These are phyloP conservation scores for Poeciliopsis turneri DNA, from an alignment of 2,797 vertebrate species.

Conservation along the genomic window DNA sequence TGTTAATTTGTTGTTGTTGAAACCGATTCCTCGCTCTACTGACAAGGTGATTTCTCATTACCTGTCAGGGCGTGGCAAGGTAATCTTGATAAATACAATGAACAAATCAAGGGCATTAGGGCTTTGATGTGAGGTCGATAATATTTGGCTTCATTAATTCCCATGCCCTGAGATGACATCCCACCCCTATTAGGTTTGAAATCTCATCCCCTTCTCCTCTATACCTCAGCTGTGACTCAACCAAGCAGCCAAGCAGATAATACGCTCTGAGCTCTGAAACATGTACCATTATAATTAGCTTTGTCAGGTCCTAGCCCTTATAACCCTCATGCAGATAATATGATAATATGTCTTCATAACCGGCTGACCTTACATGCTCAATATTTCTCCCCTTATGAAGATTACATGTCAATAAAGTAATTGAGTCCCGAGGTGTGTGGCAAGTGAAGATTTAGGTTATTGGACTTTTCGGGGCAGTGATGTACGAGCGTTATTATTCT, in stretches of 20 bases:
- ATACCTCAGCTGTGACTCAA: conserved; percentile 89
- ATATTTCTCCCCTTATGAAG: conserved; percentile 99
- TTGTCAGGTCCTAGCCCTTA: conserved; percentile 98
- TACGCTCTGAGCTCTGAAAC: conserved; percentile 97
- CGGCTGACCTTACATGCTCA: conserved; percentile 99
- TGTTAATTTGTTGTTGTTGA: conserved; percentile 28
- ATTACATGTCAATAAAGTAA: conserved; percentile 99
- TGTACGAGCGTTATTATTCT: conserved; percentile 99
- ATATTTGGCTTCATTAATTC: conserved; percentile 83
- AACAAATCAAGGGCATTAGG: conserved; percentile 77
- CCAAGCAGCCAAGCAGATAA: conserved; percentile 96
- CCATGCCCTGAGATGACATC: conserved; percentile 77
- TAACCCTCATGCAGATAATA: conserved; percentile 99
- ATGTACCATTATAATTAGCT: conserved; percentile 99
- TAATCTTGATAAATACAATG: conserved; percentile 71
- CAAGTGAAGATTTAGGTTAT: conserved; percentile 92
- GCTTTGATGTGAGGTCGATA: conserved; percentile 74
- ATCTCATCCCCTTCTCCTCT: conserved; percentile 74
- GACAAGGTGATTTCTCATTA: conserved; percentile 54
- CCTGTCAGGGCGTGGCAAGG: conserved; percentile 45
- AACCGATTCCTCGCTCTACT: conserved; percentile 33
- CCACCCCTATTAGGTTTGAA: conserved; percentile 77
- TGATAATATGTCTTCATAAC: conserved; percentile 99
- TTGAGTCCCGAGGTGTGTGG: conserved; percentile 99
- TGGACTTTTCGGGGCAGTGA: conserved; percentile 91